A percentile compares a stretch with the other conserved stretches of the same genome.
Conservation (phyloP, 2,888 invertebrate genomes). For the Boloria selene region DNA sequence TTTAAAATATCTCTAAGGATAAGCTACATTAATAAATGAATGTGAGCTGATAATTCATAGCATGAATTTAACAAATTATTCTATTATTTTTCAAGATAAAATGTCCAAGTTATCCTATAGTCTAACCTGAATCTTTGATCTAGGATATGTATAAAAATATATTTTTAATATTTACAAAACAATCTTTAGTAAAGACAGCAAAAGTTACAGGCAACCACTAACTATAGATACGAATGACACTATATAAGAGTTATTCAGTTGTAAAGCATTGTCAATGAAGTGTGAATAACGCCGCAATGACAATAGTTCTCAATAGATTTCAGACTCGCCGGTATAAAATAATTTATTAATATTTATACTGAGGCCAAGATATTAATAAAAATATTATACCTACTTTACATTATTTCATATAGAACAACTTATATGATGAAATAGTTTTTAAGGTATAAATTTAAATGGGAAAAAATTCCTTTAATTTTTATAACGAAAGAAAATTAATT, state of each 20-base stretch:
- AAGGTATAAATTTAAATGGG: no score
- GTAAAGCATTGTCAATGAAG: conserved; percentile 39
- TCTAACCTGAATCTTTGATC: no score
- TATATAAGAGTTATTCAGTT: conserved; percentile 20
- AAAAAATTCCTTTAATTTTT: no score
- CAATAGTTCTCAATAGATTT: conserved; percentile 39
- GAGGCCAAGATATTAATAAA: conserved; percentile 22
- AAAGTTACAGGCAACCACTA: background rate
- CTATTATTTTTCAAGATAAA: no score
- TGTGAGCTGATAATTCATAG: no score
- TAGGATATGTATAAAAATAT: background rate
- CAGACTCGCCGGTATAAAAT: conserved; percentile 28
- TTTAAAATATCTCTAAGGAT: no score
- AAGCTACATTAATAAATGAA: no score
- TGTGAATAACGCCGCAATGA: conserved; percentile 43
- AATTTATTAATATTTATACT: conserved; percentile 35
- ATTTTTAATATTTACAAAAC: background rate
- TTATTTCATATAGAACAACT: background rate
- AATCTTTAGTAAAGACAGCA: background rate
- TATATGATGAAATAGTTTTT: no score
- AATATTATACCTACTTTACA: background rate
- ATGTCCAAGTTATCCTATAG: no score
- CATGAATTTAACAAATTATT: no score
- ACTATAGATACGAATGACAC: background rate
- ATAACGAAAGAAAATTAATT: no score